phyloP scores from a whole-genome alignment of 2,888 invertebrate species.

The Ennomos quercinarius region DNA sequence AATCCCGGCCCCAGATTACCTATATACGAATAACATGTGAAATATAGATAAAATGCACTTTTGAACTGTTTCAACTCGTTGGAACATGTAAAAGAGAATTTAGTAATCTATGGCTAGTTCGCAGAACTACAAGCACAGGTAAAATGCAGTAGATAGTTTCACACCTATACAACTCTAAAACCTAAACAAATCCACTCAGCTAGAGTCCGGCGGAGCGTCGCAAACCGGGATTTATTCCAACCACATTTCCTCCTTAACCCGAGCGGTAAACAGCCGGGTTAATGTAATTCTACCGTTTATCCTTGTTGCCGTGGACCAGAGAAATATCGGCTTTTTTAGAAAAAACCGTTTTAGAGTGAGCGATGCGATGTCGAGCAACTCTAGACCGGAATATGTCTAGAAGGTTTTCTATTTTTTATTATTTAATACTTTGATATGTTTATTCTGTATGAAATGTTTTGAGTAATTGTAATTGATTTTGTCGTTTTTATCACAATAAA shows the following conservation, averaged over 20 bases:
- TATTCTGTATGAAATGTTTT: no score
- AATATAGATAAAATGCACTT: no score
- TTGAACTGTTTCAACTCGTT: no score
- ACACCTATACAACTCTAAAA: conserved; percentile 14
- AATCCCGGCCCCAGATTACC: no score
- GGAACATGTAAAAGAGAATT: no score
- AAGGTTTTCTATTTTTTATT: no score
- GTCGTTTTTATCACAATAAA: no score
- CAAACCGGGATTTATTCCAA: conserved; percentile 43
- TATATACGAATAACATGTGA: no score
- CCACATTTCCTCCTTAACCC: conserved; percentile 42
- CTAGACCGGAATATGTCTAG: neutral
- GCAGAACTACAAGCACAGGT: no score
- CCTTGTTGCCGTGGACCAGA: conserved; percentile 39
- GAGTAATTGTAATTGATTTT: no score
- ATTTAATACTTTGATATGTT: no score
- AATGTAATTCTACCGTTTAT: conserved; percentile 52
- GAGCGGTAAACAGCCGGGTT: conserved; percentile 42
- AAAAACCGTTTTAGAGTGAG: conserved; percentile 11
- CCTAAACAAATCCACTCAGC: conserved; percentile 32
- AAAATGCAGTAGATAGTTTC: neutral
- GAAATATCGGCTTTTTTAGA: conserved; percentile 41
- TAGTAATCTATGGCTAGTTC: no score
- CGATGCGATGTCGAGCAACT: conserved; percentile 11
- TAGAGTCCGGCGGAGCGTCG: conserved; percentile 32